Evolutionary conservation across 1,140 invertebrate species (phyloP).

Genomic region (Ylistrum balloti): DNA sequence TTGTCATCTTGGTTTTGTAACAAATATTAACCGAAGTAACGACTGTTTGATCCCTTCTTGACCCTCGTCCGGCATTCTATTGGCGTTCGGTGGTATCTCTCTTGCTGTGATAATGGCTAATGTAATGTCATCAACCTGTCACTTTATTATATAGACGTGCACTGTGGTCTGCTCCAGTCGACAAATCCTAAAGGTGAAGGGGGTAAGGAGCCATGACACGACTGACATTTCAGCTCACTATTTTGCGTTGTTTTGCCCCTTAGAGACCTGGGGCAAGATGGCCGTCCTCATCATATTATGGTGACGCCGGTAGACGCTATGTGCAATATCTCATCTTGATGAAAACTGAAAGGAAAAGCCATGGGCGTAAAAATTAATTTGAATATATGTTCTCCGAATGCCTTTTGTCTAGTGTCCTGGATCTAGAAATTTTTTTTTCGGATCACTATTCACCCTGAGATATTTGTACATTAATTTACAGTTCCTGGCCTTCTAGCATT

Average conservation of each 20-base stretch:
- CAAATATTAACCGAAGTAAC: no score
- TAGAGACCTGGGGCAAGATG: not conserved
- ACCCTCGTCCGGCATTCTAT: not conserved
- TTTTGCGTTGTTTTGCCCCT: not conserved
- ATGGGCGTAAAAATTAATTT: not conserved
- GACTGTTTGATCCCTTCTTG: not conserved
- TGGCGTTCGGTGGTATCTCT: not conserved
- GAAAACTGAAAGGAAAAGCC: not conserved
- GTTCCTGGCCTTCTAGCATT: no score
- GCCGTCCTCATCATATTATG: not conserved
- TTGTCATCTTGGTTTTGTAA: no score
- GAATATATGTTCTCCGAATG: not conserved
- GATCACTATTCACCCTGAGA: no score
- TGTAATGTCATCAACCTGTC: not conserved
- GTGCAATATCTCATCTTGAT: constrained; percentile 8
- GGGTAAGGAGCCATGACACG: not conserved
- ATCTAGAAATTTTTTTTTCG: not conserved
- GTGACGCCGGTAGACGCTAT: not conserved
- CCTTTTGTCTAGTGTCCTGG: not conserved
- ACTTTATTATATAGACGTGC: constrained; percentile 32
- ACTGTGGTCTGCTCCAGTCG: not conserved
- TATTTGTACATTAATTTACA: no score
- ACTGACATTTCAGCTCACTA: not conserved
- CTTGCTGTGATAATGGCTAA: constrained; percentile 6
- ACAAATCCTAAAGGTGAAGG: not conserved